Evolutionary conservation across 1,140 invertebrate species (phyloP), one percentile per base, ranked within the genome.

Genomic region (Megathymus violae): DNA sequence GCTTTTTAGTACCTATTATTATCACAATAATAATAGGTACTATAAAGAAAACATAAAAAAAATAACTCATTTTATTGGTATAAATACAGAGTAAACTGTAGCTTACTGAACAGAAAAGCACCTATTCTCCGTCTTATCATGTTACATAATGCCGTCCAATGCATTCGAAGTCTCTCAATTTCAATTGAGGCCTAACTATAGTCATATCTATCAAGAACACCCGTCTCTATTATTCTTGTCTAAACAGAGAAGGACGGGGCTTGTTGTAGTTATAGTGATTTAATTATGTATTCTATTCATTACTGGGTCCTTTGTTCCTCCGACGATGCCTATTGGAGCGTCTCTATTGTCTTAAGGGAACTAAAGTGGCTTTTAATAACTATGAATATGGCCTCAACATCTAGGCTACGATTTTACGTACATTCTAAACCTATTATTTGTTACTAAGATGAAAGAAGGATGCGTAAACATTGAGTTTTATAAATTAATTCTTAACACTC

Each of bases 301-400:
- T 51, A 46, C 47, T 16, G 46, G 13, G 14, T 68, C 50, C 52
- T 70, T 70, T 74, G 65, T 71, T 34, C 17, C 9, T 40, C 25
- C 43, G 22, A 59, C 15, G 25, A 27, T 46, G 62, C 31, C 56
- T 64, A 73, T 73, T 76, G 67, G 62, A 36, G 61, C 51, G 25
- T 52, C 31, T 6, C 68, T 48, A 63, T 76, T 76, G 74, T 76
- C 74, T 76, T 76, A 76, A 65, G 61, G 56, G 66, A 69, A 71
- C 51, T 72, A 58, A 61, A 60, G 59, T 34, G 40, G 58, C 59
- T 68, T 67, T 71, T 69, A 73, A 67, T 70, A 60, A 41, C 43
- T 64, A 31, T 71, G 63, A 62, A 67, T 65, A 46, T 34, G 31
- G 46, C 41, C 46, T 27, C 56, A 48, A 66, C 56, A 68, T 75